These are phyloP conservation scores for Manacus vitellinus DNA, from an alignment of 2,113 vertebrate genomes.

Conservation along the genomic window DNA sequence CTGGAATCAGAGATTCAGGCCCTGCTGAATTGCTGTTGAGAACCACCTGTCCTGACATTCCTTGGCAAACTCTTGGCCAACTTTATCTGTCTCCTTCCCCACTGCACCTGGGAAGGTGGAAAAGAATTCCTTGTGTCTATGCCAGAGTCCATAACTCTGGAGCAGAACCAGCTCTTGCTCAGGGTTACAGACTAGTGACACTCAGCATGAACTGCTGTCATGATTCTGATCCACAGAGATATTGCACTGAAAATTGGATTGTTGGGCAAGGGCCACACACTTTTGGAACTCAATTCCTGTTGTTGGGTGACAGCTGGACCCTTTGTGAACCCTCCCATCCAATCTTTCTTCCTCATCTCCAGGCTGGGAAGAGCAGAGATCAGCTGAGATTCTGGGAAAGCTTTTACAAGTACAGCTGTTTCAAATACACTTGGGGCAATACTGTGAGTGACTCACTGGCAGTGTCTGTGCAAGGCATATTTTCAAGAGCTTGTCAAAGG, in stretches of 20 bases:
- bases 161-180: background rate
- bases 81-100: background rate
- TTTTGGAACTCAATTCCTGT: background rate
- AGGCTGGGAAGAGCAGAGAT: background rate
- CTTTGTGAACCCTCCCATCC: background rate
- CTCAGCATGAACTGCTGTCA: background rate
- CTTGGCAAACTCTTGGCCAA: background rate
- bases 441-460: background rate
- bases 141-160: accelerated
- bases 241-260: background rate
- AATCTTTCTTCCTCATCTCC: background rate
- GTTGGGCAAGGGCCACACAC: background rate
- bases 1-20: background rate
- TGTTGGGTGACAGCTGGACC: background rate
- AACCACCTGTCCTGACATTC: background rate
- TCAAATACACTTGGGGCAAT: background rate
- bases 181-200: background rate
- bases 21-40: background rate
- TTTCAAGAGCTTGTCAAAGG: background rate
- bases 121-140: background rate
- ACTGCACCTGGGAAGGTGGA: background rate
- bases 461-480: background rate
- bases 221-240: background rate
- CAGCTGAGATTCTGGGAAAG: background rate
- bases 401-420: background rate